Base-by-base conservation (phyloP, 2,797 vertebrate genomes). In the Bufotes viridis region DNA sequence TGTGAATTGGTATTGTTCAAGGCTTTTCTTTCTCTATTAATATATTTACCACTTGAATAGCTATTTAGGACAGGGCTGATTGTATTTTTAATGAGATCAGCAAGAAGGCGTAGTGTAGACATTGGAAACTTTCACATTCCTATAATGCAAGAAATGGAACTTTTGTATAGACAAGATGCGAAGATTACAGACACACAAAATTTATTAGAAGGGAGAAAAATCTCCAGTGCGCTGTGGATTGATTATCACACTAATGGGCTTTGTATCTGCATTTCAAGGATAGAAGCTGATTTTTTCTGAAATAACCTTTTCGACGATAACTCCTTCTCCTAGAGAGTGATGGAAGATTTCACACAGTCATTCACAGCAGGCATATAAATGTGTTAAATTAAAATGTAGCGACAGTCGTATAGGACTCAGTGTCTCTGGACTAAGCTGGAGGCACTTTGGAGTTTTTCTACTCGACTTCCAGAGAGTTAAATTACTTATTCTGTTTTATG, bases 31-130 rank as follows among this genome's bases (percentile, higher is more conserved):
- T 7, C 2, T 60, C 74, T 88, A 84, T 60, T 79, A 84, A 88
- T 84, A 84, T 78, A 88, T 88, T 80, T 84, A 84, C 76, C 82
- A 80, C 65, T 72, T 88, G 74, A 88, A 88, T 79, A 70, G 74
- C 24, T 84, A 74, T 84, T 87, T 87, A 72, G 82, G 75, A 72
- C 82, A 72, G 65, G 12, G n/a, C 53, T 88, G 81, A 53, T 88
- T 80, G 82, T 88, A n/a, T 74, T 84, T 79, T 76, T 84, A 84
- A 88, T 80, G 29, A 80, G 26, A 88, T 88, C 65, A 74, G 82
- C 75, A 69, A 84, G 34, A 88, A 49, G 24, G 79, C 63, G 4
- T 57, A 57, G 24, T 42, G 42, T n/a, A 75, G 51, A 55, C 18
- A 65, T 63, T 17, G 8, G 60, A 51, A 78, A 26, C 17, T 78